Percentiles rank a stretch among this genome's conserved stretches.
phyloP scores from a whole-genome alignment of 2,113 vertebrate genomes.

The Cygnus buccinator region DNA sequence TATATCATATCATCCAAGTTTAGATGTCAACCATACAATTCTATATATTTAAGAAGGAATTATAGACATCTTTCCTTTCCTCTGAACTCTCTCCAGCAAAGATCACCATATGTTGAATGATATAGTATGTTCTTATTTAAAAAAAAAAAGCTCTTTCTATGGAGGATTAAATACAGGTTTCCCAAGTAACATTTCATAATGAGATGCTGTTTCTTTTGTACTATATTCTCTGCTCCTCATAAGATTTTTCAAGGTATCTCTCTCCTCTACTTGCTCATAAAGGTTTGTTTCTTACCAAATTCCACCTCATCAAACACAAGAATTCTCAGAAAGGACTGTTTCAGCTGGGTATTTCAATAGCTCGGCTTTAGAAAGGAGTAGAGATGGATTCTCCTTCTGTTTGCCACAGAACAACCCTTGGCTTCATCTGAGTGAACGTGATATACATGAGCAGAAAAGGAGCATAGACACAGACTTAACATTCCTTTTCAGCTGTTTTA shows the following conservation, averaged over 20 bases:
- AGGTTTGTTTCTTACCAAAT: conserved; percentile 25
- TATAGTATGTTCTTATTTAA: conserved; percentile 20
- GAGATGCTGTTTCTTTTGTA: conserved; percentile 28
- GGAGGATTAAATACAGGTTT: conserved; percentile 38
- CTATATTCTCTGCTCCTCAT: not conserved
- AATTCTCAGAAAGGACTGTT: conserved; percentile 8
- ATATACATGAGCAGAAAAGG: conserved; percentile 10
- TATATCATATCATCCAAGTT: not conserved
- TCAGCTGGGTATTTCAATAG: not conserved
- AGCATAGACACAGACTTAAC: not conserved
- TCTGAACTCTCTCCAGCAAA: conserved; percentile 22
- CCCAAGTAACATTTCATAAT: conserved; percentile 37
- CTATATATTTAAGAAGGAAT: conserved; percentile 6
- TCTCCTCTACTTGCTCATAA: not conserved
- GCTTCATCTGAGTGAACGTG: not conserved
- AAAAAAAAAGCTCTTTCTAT: not conserved
- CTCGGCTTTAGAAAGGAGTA: not conserved
- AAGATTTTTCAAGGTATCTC: not conserved
- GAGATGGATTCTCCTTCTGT: not conserved
- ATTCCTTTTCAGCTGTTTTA: not conserved
- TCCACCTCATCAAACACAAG: not conserved
- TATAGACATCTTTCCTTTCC: not conserved
- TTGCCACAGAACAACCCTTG: not conserved
- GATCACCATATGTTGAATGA: conserved; percentile 12
- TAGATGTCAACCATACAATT: not conserved